Evolutionary conservation across 2,797 vertebrate genomes (phyloP).

Genomic region (Tragelaphus oryx): DNA sequence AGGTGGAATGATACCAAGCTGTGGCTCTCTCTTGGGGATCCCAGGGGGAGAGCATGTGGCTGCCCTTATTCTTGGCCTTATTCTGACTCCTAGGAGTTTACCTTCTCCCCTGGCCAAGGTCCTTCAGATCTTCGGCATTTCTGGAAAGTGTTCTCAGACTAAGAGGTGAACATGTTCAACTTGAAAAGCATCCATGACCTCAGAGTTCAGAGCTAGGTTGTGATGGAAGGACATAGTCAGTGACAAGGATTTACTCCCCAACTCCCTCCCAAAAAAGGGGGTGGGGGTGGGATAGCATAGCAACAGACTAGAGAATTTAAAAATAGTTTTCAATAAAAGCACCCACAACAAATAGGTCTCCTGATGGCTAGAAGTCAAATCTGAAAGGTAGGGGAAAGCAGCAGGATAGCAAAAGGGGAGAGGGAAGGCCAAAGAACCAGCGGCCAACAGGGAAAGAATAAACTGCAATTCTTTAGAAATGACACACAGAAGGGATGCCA

Average conservation of each 20-base stretch:
- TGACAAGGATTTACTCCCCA: background rate
- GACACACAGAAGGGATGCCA: background rate
- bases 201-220: conserved; percentile 32
- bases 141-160: conserved; percentile 45
- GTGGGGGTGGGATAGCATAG: background rate
- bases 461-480: background rate
- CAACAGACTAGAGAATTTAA: background rate
- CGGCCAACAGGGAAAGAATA: background rate
- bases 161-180: conserved; percentile 19
- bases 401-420: background rate
- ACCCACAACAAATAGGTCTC: background rate
- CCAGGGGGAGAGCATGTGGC: background rate
- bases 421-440: background rate
- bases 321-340: conserved; percentile 41
- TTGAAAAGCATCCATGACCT: conserved; percentile 40
- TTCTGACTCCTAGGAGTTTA: conserved; percentile 57
- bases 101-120: conserved; percentile 10
- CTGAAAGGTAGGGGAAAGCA: background rate
- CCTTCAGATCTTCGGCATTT: conserved; percentile 43
- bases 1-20: background rate
- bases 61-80: conserved; percentile 31
- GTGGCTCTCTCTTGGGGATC: conserved; percentile 6
- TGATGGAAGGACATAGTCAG: conserved; percentile 37
- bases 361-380: background rate
- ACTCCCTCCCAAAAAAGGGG: background rate